Evolutionary conservation across 92 coral and sea anemone species (phyloP).

Genomic region (Virgularia gustaviana): DNA sequence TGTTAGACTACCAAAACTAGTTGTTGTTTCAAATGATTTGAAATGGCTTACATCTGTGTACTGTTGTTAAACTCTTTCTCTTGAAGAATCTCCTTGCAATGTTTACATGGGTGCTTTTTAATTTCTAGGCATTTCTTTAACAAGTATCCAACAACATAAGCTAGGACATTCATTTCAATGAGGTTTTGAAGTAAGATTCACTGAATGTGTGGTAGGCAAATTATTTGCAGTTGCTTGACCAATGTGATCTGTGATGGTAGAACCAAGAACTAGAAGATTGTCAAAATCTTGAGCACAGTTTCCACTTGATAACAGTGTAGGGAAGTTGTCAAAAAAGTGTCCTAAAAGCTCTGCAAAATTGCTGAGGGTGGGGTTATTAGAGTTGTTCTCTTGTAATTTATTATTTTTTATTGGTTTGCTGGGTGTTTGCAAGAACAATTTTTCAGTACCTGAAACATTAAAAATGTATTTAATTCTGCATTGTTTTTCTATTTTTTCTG

Average conservation of each 20-base stretch:
- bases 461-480: no score
- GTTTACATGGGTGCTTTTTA: conserved; percentile 1
- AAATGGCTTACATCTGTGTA: no score
- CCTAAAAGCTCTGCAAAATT: conserved; percentile 12
- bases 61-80: not conserved
- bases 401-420: no score
- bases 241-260: no score
- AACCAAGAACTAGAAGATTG: not conserved
- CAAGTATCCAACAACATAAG: conserved; percentile 12
- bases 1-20: no score
- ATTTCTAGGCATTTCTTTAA: not conserved
- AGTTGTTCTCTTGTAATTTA: not conserved
- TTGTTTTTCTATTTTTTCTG: no score
- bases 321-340: conserved; percentile 23
- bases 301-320: not conserved
- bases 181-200: not conserved
- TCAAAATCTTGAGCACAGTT: not conserved
- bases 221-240: no score
- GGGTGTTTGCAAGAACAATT: no score
- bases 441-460: no score
- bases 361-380: conserved; percentile 4
- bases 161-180: conserved; percentile 1
- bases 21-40: no score
- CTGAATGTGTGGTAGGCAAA: no score
- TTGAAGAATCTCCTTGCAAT: not conserved